Percentiles rank a stretch among this genome's conserved stretches.
phyloP scores from a whole-genome alignment of 2,113 vertebrate species.

The Zingel zingel region DNA sequence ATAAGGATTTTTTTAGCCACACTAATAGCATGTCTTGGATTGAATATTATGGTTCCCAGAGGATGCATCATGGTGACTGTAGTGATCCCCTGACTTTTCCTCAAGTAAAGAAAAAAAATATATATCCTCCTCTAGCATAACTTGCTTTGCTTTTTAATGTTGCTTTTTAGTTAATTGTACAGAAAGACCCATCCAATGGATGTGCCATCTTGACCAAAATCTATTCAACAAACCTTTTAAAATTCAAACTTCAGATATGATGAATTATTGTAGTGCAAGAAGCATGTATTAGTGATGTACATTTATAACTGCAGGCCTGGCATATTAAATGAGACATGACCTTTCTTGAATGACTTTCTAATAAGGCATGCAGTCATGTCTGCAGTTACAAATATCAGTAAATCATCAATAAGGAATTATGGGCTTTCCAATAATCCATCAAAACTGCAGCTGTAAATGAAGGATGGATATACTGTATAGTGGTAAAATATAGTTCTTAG shows the following conservation, averaged over 20 bases:
- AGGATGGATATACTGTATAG: no score
- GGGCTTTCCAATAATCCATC: not conserved
- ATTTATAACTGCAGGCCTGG: not conserved
- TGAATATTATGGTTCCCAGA: not conserved
- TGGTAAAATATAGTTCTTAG: not conserved
- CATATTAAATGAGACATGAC: not conserved
- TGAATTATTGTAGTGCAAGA: not conserved
- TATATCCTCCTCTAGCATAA: not conserved
- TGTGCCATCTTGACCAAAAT: not conserved
- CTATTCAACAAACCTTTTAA: not conserved
- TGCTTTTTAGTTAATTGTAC: not conserved
- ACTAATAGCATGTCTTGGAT: not conserved
- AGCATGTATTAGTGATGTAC: not conserved
- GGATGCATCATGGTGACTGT: not conserved
- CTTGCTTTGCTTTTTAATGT: not conserved
- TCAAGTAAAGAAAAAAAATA: not conserved
- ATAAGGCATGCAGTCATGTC: not conserved
- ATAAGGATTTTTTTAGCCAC: not conserved
- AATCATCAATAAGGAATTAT: not conserved
- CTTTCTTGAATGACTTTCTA: constrained; percentile 3
- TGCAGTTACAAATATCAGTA: not conserved
- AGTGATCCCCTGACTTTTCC: not conserved
- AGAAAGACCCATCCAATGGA: not conserved
- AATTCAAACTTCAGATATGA: not conserved
- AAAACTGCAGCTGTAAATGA: not conserved